A percentile compares a stretch with the other conserved stretches of the same genome.
Evolutionary conservation across 2,113 vertebrate species (phyloP).

Genomic region (Ceratotherium simum): DNA sequence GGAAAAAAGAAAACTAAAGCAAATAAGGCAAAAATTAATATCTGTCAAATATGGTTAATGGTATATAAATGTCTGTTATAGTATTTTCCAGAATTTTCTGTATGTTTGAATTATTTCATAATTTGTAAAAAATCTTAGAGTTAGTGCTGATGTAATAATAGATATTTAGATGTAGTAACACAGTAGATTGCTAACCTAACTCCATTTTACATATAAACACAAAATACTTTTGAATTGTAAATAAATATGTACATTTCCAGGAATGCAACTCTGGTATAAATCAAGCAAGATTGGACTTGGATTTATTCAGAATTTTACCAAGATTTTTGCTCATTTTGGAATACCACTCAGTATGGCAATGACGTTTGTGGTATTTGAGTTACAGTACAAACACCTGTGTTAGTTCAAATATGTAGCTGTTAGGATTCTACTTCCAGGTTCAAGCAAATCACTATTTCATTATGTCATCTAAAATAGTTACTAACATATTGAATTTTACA

Average conservation of each 20-base stretch:
- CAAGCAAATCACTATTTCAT: background rate
- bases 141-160: background rate
- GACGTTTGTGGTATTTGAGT: background rate
- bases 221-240: constrained; percentile 24
- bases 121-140: background rate
- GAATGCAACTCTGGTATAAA: background rate
- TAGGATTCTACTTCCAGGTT: background rate
- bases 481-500: background rate
- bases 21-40: background rate
- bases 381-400: background rate
- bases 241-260: background rate
- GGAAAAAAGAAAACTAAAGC: background rate
- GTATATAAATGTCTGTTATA: background rate
- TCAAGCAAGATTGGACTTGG: background rate
- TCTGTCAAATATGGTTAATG: background rate
- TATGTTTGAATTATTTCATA: constrained; percentile 1
- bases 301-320: background rate
- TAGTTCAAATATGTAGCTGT: background rate
- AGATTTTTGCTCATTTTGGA: background rate
- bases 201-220: background rate
- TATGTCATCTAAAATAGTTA: background rate
- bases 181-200: background rate
- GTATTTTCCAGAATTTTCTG: background rate
- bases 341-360: background rate
- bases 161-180: background rate